Conservation (phyloP, 2,113 vertebrate species). For the Apistogramma diplotaenia region DNA sequence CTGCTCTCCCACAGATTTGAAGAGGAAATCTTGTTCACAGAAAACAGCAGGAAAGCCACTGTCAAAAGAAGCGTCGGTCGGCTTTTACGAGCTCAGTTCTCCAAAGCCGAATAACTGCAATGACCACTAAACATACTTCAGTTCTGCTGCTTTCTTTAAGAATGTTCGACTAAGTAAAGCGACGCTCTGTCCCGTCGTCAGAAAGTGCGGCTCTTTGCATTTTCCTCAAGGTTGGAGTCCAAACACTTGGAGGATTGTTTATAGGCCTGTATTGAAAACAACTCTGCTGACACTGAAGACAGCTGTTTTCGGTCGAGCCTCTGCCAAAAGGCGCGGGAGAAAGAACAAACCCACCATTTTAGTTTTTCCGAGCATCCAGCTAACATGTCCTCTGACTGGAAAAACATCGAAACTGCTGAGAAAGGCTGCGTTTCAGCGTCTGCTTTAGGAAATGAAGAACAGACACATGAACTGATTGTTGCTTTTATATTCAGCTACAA, state of each 20-base stretch:
- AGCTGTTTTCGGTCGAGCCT: conserved; percentile 43
- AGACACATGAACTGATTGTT: not conserved
- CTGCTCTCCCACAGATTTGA: conserved; percentile 14
- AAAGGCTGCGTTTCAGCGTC: conserved; percentile 3
- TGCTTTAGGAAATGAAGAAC: conserved; percentile 26
- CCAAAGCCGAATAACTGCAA: not conserved
- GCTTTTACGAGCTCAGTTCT: conserved; percentile 7
- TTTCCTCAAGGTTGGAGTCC: conserved; percentile 32
- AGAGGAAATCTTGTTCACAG: conserved; percentile 26
- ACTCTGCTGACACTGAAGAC: conserved; percentile 41
- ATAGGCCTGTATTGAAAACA: conserved; percentile 40
- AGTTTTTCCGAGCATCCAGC: conserved; percentile 30
- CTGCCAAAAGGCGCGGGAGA: conserved; percentile 28
- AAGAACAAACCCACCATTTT: conserved; percentile 47
- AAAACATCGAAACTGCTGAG: conserved; percentile 1
- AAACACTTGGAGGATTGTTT: conserved; percentile 51
- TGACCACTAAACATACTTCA: not conserved
- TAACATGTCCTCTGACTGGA: conserved; percentile 54
- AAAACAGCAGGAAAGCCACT: not conserved
- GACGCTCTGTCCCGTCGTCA: conserved; percentile 6
- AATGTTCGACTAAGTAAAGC: conserved; percentile 12
- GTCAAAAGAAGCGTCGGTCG: not conserved
- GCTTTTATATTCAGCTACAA: not conserved
- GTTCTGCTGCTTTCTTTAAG: not conserved
- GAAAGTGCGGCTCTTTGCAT: conserved; percentile 38